phyloP scores from a whole-genome alignment of 1,140 invertebrate species.

The Colletes gigas region DNA sequence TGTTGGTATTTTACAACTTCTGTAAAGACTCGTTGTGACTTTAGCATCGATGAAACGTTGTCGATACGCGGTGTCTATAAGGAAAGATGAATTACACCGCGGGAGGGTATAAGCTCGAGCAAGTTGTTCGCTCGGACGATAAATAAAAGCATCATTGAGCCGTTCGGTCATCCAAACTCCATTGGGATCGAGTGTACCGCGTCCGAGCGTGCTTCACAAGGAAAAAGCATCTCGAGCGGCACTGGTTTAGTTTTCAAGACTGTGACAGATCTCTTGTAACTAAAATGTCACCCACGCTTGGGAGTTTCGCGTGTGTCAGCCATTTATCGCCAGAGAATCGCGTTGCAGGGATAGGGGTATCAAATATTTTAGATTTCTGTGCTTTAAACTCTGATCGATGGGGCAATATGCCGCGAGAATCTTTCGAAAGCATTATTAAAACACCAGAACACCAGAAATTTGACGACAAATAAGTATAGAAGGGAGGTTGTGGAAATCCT shows the following conservation, averaged over 20 bases:
- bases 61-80: background rate
- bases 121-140: background rate
- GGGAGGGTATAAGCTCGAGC: background rate
- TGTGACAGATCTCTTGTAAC: background rate
- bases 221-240: background rate
- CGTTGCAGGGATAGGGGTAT: too few species aligned
- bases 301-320: background rate
- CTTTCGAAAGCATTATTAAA: too few species aligned
- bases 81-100: background rate
- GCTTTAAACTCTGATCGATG: too few species aligned
- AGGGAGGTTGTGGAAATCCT: too few species aligned
- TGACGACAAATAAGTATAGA: too few species aligned
- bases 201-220: background rate
- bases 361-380: too few species aligned
- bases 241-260: background rate
- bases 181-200: background rate
- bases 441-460: too few species aligned
- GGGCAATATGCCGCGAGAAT: too few species aligned
- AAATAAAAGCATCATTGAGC: slow-evolving; percentile 21
- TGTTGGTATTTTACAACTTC: background rate
- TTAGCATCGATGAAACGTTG: background rate
- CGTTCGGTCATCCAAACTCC: background rate
- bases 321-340: background rate
- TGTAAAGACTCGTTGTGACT: background rate
- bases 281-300: background rate